These are phyloP conservation scores for Melopsittacus undulatus DNA, from an alignment of 2,797 vertebrate species.

Conservation along the genomic window DNA sequence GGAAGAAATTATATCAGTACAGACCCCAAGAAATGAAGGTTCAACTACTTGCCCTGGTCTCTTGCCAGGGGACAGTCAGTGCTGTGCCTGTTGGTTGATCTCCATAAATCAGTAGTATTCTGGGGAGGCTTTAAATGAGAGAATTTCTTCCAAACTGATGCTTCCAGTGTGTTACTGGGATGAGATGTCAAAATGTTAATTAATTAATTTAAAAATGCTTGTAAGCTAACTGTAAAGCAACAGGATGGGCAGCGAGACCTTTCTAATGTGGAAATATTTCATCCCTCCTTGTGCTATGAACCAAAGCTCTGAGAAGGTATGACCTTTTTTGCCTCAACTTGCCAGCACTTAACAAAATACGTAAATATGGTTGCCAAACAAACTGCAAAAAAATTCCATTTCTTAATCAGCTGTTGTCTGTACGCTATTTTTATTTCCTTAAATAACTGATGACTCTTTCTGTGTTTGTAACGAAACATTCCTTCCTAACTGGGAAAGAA, in stretches of 20 bases:
- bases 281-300: not conserved
- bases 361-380: not conserved
- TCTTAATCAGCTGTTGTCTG: constrained; percentile 16
- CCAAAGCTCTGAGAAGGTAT: not conserved
- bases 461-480: constrained; percentile 46
- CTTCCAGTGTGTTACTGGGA: not conserved
- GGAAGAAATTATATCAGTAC: not conserved
- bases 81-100: not conserved
- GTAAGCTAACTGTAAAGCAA: not conserved
- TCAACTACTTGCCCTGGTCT: not conserved
- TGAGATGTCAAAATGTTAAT: not conserved
- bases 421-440: constrained; percentile 38
- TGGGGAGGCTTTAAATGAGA: not conserved
- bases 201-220: not conserved
- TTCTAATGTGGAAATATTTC: not conserved
- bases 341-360: not conserved
- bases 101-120: not conserved
- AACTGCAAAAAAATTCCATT: not conserved
- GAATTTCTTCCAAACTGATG: not conserved
- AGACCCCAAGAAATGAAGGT: not conserved
- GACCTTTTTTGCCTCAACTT: not conserved
- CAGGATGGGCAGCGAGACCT: not conserved
- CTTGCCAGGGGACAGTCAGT: not conserved
- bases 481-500: constrained; percentile 13
- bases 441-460: constrained; percentile 36